These are phyloP conservation scores for Agrotis clavis DNA, from an alignment of 2,888 invertebrate genomes.

Conservation along the genomic window DNA sequence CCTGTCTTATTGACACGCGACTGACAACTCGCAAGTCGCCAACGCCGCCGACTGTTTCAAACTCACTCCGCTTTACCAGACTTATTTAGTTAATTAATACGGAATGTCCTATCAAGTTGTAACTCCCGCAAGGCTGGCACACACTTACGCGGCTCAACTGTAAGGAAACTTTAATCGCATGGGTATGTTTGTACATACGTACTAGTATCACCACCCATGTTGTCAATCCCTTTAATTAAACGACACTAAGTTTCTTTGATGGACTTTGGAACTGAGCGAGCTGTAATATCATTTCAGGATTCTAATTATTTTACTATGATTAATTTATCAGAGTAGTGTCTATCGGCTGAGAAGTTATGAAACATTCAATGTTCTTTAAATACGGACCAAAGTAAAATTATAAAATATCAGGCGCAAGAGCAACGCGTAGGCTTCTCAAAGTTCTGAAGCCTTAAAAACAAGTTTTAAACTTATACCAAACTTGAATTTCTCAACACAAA, in stretches of 20 bases:
- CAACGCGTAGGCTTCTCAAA: conserved; percentile 79
- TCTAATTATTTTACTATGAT: conserved; percentile 44
- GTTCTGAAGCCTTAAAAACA: conserved; percentile 83
- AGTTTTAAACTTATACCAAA: conserved; percentile 75
- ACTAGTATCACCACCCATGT: conserved; percentile 69
- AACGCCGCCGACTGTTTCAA: conserved; percentile 82
- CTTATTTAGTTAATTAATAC: conserved; percentile 91
- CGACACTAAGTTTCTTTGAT: conserved; percentile 75
- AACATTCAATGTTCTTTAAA: conserved; percentile 15
- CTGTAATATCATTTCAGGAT: conserved; percentile 62
- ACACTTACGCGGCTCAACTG: conserved; percentile 82
- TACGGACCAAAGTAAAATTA: conserved; percentile 69
- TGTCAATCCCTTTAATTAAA: conserved; percentile 83
- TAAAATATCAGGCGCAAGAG: conserved; percentile 74
- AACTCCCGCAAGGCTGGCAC: conserved; percentile 85
- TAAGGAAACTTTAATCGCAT: conserved; percentile 86
- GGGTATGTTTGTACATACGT: conserved; percentile 74
- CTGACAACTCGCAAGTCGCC: conserved; percentile 89
- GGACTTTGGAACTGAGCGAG: conserved; percentile 67
- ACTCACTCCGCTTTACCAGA: conserved; percentile 85
- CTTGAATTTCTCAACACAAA: conserved; percentile 77
- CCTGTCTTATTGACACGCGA: conserved; percentile 91
- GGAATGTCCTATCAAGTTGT: conserved; percentile 89
- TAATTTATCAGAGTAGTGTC: conserved; percentile 25
- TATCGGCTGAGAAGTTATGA: not conserved